Evolutionary conservation across 2,113 vertebrate genomes (phyloP).

Genomic region (Calonectris borealis): DNA sequence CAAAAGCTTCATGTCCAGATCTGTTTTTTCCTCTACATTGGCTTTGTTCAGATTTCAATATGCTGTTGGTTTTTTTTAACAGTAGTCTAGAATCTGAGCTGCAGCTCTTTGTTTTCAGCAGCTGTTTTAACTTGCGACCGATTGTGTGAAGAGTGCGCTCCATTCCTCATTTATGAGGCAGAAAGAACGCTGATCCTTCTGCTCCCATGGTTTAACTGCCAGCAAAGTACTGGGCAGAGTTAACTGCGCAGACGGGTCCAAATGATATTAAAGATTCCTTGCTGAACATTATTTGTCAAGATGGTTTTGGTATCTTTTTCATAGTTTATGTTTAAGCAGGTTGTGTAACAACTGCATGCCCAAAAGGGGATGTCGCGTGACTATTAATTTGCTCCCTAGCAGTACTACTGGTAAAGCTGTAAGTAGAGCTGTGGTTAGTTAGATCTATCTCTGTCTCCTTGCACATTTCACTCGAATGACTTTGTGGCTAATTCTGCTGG

Average conservation of each 20-base stretch:
- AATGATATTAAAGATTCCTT: background rate
- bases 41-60: background rate
- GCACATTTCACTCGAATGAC: conserved; percentile 46
- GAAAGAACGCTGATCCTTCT: background rate
- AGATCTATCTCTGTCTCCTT: conserved; percentile 54
- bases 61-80: background rate
- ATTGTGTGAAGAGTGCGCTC: background rate
- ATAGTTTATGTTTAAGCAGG: background rate
- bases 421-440: conserved; percentile 43
- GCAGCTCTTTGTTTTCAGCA: background rate
- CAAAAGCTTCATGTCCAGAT: background rate
- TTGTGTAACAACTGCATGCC: background rate
- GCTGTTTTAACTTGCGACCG: background rate
- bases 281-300: fast-evolving
- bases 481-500: conserved; percentile 64
- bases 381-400: conserved; percentile 17
- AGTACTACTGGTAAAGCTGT: background rate
- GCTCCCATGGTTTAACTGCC: background rate
- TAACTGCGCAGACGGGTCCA: background rate
- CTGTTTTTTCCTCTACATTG: background rate
- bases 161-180: background rate
- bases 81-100: background rate
- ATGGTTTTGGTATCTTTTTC: background rate
- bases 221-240: background rate
- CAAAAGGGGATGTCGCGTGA: background rate